Conservation (phyloP, 1,140 invertebrate genomes). For the Laupala kohalensis region DNA sequence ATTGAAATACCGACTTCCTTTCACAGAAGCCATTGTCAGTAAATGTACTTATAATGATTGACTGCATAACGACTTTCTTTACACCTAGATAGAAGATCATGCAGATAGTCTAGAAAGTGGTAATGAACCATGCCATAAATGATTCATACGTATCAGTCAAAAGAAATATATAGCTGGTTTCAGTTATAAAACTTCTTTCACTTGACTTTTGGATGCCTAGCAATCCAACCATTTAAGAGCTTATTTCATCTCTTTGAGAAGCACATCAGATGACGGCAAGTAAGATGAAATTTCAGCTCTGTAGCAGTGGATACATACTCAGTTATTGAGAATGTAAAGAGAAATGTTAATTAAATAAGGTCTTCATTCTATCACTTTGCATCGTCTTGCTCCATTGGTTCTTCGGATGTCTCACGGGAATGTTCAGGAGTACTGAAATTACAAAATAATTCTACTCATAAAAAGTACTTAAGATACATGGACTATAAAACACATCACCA, state of each 20-base stretch:
- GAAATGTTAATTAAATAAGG: background rate
- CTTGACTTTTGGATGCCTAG: background rate
- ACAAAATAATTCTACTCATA: background rate
- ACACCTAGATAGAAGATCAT: too few species aligned
- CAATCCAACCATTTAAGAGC: background rate
- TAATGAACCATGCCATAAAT: too few species aligned
- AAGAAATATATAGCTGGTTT: too few species aligned
- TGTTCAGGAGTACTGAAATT: constrained; percentile 36
- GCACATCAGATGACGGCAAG: background rate
- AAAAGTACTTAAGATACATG: background rate
- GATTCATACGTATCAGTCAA: background rate
- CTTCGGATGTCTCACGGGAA: constrained; percentile 56
- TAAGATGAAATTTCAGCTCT: background rate
- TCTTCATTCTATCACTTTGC: constrained; percentile 17
- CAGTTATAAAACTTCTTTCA: too few species aligned
- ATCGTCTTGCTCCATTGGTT: constrained; percentile 73
- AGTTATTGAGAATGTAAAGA: background rate
- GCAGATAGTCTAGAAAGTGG: too few species aligned
- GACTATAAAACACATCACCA: too few species aligned
- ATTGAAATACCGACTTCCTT: too few species aligned
- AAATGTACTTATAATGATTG: too few species aligned
- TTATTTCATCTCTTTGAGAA: background rate
- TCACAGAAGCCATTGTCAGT: too few species aligned
- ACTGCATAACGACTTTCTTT: too few species aligned
- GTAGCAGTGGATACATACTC: background rate